Base-by-base conservation (phyloP, 2,888 invertebrate genomes). In the Antitype chi region DNA sequence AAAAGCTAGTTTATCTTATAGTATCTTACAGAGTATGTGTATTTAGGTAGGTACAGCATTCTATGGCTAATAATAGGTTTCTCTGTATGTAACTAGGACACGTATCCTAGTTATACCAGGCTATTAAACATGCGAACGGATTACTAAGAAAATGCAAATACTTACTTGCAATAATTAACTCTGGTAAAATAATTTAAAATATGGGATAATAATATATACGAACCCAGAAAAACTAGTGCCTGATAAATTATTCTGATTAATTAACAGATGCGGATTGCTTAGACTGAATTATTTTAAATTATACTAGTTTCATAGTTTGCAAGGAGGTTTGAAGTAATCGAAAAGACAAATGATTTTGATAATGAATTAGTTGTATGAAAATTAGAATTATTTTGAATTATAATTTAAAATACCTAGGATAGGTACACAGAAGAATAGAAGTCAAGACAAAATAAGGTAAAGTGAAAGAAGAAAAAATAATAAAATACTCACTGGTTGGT, bases 401-500 rank as follows among this genome's bases (percentile, higher is more conserved):
- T 5, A 43, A 43, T 23, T n/a, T 17, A 20, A 20, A 28, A 13
- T 32, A 25, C n/a, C n/a, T n/a, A n/a, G n/a, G n/a, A 0, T 8
- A 13, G 6, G 13, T 47, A 47, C 8, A 11, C 1, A 28, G 4
- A 38, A 20, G 4, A 2, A 38, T 0, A 20, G 0, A 53, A 38
- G 1, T 23, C 32, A 49, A 32, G 13, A 2, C 23, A 32, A 59
- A 60, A 11, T 9, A 53, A 23, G 6, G 47, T 25, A 28, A 67
- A 67, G 6, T n/a, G 23, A 47, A 57, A 20, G 9, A 57, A 49
- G 52, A 59, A 60, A 15, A 32, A 55, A 49, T 38, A 47, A 43
- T n/a, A 66, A 74, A 64, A 70, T 76, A 95, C 96, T 96, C 87
- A 96, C 96, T 95, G 92, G 9, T 94, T 94, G 3, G 93, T 89